phyloP scores from a whole-genome alignment of 2,113 vertebrate species.

The Campylorhamphus procurvoides region DNA sequence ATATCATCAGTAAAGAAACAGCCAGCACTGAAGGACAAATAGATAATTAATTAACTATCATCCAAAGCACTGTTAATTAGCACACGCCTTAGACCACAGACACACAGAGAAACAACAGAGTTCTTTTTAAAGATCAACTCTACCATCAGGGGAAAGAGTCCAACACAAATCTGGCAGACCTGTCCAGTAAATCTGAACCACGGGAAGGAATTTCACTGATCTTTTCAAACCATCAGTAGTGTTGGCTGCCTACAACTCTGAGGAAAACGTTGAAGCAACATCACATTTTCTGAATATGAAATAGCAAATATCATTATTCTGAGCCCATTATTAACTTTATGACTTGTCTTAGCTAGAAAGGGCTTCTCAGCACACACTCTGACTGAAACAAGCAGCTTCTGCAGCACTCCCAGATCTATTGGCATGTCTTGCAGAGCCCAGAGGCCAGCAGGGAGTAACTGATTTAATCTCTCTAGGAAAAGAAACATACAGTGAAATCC shows the following conservation, averaged over 20 bases:
- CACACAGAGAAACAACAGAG: background rate
- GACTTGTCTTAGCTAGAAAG: background rate
- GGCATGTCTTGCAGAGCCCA: background rate
- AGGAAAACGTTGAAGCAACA: background rate
- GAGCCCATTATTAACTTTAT: background rate
- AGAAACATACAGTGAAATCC: background rate
- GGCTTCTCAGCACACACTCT: background rate
- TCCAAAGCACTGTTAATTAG: background rate
- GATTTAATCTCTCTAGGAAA: background rate
- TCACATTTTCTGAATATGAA: background rate
- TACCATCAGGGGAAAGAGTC: background rate
- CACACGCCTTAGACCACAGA: background rate
- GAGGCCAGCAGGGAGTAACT: background rate
- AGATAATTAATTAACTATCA: constrained; percentile 9
- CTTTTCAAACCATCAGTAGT: background rate
- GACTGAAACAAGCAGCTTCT: background rate
- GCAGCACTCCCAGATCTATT: background rate
- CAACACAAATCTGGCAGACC: background rate
- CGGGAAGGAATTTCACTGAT: background rate
- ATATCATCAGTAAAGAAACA: constrained; percentile 94
- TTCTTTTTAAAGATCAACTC: background rate
- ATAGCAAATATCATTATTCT: background rate
- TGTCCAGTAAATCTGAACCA: background rate
- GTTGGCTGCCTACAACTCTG: background rate
- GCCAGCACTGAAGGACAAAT: constrained; percentile 81